Conservation (phyloP, 2,888 invertebrate genomes). For the Ceratothoa steindachneri region DNA sequence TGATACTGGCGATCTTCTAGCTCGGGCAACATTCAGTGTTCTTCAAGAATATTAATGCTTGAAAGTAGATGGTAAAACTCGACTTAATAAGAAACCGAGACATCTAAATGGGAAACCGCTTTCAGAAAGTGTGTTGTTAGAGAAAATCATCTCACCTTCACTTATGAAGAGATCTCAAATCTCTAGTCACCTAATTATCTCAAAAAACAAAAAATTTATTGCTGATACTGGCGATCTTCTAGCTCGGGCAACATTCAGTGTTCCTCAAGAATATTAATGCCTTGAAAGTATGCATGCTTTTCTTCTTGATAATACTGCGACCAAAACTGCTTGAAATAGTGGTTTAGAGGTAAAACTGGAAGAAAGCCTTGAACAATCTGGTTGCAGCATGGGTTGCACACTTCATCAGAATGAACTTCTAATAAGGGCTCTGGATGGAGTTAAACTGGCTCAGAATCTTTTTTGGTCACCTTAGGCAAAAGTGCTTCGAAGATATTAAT, state of each 20-base stretch:
- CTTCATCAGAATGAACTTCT: neutral
- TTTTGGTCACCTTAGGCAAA: neutral
- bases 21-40: constrained; percentile 8
- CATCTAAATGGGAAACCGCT: neutral
- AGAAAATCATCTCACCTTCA: constrained; percentile 11
- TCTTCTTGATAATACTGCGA: constrained; percentile 10
- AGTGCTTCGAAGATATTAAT: neutral
- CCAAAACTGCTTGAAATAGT: neutral
- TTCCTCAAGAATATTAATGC: neutral
- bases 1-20: neutral
- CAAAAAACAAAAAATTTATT: neutral
- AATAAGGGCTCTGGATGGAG: neutral
- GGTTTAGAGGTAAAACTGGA: neutral
- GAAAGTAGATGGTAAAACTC: no score
- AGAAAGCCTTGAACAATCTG: neutral
- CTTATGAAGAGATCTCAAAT: neutral
- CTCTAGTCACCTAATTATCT: neutral
- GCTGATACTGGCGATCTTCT: neutral
- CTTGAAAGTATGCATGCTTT: neutral
- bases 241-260: constrained; percentile 8
- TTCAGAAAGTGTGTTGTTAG: neutral
- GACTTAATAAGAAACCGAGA: neutral
- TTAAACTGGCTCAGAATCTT: neutral
- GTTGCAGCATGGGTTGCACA: neutral
- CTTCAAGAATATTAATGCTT: neutral